A percentile compares a stretch with the other conserved stretches of the same genome.
phyloP scores from a whole-genome alignment of 2,888 invertebrate genomes.

The Elysia crispata region DNA sequence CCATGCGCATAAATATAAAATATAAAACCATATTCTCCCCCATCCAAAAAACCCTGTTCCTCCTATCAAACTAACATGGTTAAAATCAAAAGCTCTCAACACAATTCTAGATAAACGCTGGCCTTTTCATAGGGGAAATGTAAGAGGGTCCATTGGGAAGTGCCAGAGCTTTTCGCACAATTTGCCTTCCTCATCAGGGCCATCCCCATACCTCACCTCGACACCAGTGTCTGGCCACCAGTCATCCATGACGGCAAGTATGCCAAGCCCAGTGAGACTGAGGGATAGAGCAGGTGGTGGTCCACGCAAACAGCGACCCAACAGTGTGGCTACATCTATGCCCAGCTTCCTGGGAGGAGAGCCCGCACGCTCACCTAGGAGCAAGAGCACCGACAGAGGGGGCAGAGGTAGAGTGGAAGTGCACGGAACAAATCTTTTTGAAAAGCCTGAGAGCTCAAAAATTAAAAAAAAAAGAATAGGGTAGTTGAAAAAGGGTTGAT shows the following conservation, averaged over 20 bases:
- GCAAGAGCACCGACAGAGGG: slow-evolving; percentile 69
- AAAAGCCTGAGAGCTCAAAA: too few relatives aligned
- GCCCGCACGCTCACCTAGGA: slow-evolving; percentile 60
- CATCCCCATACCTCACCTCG: not conserved
- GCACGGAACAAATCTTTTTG: not conserved
- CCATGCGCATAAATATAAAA: too few relatives aligned
- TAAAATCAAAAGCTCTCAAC: slow-evolving; percentile 62
- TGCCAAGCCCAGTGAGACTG: slow-evolving; percentile 61
- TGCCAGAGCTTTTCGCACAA: not conserved
- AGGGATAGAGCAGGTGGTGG: slow-evolving; percentile 58
- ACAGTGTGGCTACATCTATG: slow-evolving; percentile 70
- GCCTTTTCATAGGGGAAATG: slow-evolving; percentile 60
- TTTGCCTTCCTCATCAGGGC: not conserved
- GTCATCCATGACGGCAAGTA: slow-evolving; percentile 48
- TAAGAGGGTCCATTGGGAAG: too few relatives aligned
- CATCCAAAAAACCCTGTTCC: too few relatives aligned
- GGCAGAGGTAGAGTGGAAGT: slow-evolving; percentile 55
- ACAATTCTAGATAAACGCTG: slow-evolving; percentile 71
- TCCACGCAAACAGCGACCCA: slow-evolving; percentile 69
- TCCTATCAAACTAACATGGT: too few relatives aligned
- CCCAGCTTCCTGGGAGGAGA: slow-evolving; percentile 66
- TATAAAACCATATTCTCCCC: too few relatives aligned
- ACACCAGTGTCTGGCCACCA: slow-evolving; percentile 2
- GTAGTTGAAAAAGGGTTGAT: too few relatives aligned
- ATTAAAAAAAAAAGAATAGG: too few relatives aligned